Conservation (phyloP, 64 coral and sea anemone species). For the Pocillopora verrucosa region DNA sequence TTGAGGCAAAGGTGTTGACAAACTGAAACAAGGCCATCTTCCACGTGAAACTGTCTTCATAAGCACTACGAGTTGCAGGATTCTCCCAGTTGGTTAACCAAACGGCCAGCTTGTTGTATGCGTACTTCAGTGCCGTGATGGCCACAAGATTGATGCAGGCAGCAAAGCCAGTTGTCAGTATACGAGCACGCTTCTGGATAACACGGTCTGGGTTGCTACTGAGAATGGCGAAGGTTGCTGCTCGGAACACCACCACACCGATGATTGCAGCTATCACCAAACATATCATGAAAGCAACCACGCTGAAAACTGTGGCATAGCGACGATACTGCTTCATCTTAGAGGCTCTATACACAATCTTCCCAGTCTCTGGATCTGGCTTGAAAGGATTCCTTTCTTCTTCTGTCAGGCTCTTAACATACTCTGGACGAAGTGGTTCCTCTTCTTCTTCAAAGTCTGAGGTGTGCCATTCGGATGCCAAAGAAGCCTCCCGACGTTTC, state of each 20-base stretch:
- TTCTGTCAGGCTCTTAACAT: slow-evolving; percentile 35
- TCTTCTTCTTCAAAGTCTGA: slow-evolving; percentile 51
- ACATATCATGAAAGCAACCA: slow-evolving; percentile 54
- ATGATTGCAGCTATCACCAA: slow-evolving; percentile 62
- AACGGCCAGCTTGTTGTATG: slow-evolving; percentile 50
- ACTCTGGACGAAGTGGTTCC: slow-evolving; percentile 62
- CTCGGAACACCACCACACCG: slow-evolving; percentile 64
- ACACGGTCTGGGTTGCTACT: slow-evolving; percentile 7
- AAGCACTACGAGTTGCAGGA: slow-evolving; percentile 50
- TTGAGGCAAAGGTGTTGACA: slow-evolving; percentile 67
- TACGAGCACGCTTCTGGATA: slow-evolving; percentile 55
- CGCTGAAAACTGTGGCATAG: slow-evolving; percentile 12
- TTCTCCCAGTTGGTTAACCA: slow-evolving; percentile 76
- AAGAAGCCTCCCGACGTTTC: slow-evolving; percentile 58
- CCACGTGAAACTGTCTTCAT: slow-evolving; percentile 55
- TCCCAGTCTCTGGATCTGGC: slow-evolving; percentile 63
- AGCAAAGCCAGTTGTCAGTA: slow-evolving; percentile 60
- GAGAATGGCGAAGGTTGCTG: slow-evolving; percentile 46
- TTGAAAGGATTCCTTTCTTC: slow-evolving; percentile 33
- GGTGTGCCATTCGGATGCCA: slow-evolving; percentile 65
- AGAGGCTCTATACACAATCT: slow-evolving; percentile 48
- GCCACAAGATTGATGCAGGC: slow-evolving; percentile 59
- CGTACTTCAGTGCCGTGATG: slow-evolving; percentile 55
- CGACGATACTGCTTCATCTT: slow-evolving; percentile 41
- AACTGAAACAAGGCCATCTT: slow-evolving; percentile 82